phyloP scores from a whole-genome alignment of 2,888 invertebrate genomes.

The Napeogenes sylphis region DNA sequence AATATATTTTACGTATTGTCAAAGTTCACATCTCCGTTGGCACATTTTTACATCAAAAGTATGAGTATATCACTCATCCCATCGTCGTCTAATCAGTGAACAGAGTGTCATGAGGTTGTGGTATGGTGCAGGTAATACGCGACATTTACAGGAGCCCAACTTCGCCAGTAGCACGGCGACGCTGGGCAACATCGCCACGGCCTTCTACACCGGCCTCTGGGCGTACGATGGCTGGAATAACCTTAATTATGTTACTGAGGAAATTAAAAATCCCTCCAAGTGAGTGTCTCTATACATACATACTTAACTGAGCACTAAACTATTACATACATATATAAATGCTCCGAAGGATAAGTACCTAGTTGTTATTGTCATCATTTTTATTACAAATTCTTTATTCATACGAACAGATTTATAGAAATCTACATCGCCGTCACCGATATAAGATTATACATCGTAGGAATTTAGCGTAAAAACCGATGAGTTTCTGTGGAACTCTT shows the following conservation, averaged over 20 bases:
- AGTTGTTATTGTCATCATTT: no score
- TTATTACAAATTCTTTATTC: no score
- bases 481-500: no score
- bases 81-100: conserved; percentile 32
- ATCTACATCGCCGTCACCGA: no score
- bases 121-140: conserved; percentile 87
- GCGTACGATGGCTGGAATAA: conserved; percentile 99
- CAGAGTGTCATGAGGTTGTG: conserved; percentile 71
- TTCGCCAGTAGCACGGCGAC: conserved; percentile 86
- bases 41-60: not conserved
- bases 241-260: conserved; percentile 99
- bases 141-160: conserved; percentile 87
- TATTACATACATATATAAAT: no score
- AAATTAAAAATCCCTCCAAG: conserved; percentile 97
- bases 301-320: no score
- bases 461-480: no score
- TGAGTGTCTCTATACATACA: conserved; percentile 57
- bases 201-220: conserved; percentile 96
- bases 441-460: no score
- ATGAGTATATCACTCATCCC: not conserved
- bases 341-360: no score
- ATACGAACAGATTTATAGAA: no score
- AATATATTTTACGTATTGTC: not conserved
- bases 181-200: conserved; percentile 91
- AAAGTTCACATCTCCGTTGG: no score